These are phyloP conservation scores for Brachionus rotundiformis DNA, from an alignment of 1,140 invertebrate genomes.

Conservation along the genomic window DNA sequence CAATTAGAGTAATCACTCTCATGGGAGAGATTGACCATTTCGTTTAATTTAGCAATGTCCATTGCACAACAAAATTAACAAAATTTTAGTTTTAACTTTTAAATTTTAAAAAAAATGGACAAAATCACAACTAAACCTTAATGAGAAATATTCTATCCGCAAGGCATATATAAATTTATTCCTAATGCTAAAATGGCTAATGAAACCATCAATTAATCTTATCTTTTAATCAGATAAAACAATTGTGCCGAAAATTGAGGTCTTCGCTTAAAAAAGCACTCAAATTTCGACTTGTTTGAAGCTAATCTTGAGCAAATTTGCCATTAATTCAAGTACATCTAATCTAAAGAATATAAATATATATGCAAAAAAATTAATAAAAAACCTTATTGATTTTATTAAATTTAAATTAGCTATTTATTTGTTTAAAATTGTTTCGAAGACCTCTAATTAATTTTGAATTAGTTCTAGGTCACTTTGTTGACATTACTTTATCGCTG, in stretches of 20 bases:
- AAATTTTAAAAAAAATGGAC: no score
- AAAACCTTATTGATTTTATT: conserved; percentile 16
- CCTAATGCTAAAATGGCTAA: not conserved
- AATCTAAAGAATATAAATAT: not conserved
- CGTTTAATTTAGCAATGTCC: not conserved
- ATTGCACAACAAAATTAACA: not conserved
- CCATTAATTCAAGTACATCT: conserved; percentile 3
- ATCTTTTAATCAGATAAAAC: conserved; percentile 6
- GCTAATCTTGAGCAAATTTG: conserved; percentile 13
- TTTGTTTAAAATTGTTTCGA: conserved; percentile 11
- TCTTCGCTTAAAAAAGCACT: not conserved
- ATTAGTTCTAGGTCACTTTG: conserved; percentile 2
- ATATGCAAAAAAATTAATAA: not conserved
- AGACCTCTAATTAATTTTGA: conserved; percentile 10
- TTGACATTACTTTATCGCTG: not conserved
- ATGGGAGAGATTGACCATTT: not conserved
- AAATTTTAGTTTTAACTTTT: not conserved
- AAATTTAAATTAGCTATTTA: conserved; percentile 10
- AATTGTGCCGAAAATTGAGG: not conserved
- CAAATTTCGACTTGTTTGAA: not conserved
- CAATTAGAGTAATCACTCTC: not conserved
- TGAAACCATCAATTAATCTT: not conserved
- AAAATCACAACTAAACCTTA: not conserved
- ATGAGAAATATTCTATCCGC: not conserved
- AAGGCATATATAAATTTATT: not conserved